These are phyloP conservation scores for Melanostoma mellinum DNA, from an alignment of 2,888 invertebrate genomes.

Conservation along the genomic window DNA sequence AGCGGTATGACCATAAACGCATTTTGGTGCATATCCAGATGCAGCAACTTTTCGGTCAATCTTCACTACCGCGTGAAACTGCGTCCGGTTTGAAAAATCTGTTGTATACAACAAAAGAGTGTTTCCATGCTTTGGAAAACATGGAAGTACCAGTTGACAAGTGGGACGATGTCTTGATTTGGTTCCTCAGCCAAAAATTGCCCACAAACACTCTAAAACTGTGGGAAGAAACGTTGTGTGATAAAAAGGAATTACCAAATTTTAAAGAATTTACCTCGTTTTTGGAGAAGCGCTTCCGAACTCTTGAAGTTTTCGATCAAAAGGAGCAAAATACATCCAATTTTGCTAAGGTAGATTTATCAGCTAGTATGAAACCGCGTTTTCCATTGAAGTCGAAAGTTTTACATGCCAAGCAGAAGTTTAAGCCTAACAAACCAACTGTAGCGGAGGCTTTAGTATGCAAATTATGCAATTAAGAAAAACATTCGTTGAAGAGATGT, in stretches of 20 bases:
- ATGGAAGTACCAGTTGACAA: not conserved
- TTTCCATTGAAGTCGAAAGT: too few relatives aligned
- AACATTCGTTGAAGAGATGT: not conserved
- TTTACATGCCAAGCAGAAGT: too few relatives aligned
- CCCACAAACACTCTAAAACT: not conserved
- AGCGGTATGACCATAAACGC: constrained; percentile 4
- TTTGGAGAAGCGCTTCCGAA: too few relatives aligned
- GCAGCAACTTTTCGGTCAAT: not conserved
- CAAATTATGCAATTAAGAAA: too few relatives aligned
- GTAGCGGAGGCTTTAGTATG: too few relatives aligned
- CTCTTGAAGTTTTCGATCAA: not conserved
- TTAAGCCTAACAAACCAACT: too few relatives aligned
- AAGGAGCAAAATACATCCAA: too few relatives aligned
- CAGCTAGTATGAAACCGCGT: too few relatives aligned
- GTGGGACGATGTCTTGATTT: too few relatives aligned
- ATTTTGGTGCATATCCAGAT: not conserved
- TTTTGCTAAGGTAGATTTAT: too few relatives aligned
- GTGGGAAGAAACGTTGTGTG: not conserved
- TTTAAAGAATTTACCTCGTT: too few relatives aligned
- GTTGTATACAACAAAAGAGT: not conserved
- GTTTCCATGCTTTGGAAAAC: not conserved
- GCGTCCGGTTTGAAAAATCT: not conserved
- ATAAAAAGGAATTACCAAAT: too few relatives aligned
- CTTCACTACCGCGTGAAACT: not conserved
- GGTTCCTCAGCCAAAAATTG: not conserved